These are phyloP conservation scores for Ceratina australensis DNA, from an alignment of 1,140 invertebrate species.

Conservation along the genomic window DNA sequence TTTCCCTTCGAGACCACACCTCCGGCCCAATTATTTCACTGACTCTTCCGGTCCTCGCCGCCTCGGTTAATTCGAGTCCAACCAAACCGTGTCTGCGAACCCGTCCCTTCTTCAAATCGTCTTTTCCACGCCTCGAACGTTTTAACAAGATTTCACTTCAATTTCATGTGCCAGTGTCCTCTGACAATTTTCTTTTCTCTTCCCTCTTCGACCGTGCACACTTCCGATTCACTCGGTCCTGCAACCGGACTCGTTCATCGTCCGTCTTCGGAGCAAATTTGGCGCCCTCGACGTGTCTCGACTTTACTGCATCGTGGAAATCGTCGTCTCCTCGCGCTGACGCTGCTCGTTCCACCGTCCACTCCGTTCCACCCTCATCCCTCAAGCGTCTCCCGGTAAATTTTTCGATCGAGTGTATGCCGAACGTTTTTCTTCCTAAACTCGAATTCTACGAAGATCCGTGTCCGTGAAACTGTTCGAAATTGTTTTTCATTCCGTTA, in stretches of 20 bases:
- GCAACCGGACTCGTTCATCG: neutral
- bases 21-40: constrained; percentile 12
- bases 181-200: neutral
- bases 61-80: neutral
- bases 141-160: neutral
- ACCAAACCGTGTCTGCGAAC: neutral
- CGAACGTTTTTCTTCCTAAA: too few species aligned
- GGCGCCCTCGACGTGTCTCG: neutral
- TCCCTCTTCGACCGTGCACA: neutral
- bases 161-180: neutral
- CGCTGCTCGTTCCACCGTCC: constrained; percentile 20
- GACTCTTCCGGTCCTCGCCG: neutral
- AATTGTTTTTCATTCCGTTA: too few species aligned
- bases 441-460: too few species aligned
- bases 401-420: too few species aligned
- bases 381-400: too few species aligned
- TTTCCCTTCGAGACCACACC: neutral
- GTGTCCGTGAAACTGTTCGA: too few species aligned
- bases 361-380: neutral
- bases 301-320: neutral
- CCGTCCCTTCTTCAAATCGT: neutral
- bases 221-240: constrained; percentile 8
- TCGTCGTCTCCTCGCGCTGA: constrained; percentile 8
- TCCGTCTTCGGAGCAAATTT: neutral
- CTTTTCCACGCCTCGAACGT: too few species aligned